phyloP scores from a whole-genome alignment of 2,797 vertebrate genomes.

The Chaunax sp. region DNA sequence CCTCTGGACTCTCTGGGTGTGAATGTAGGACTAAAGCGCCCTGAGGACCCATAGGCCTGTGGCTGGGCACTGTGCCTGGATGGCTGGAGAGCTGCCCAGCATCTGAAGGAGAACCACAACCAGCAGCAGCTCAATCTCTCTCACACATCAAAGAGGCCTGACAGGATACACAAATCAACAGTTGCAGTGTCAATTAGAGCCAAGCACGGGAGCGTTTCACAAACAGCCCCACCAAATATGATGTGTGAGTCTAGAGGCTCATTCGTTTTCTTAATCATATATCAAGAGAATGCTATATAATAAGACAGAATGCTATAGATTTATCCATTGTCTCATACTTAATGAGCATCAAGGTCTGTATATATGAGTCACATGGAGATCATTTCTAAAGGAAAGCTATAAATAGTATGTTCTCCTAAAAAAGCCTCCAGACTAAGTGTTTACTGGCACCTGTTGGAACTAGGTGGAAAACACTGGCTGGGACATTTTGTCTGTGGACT shows the following conservation, averaged over 20 bases:
- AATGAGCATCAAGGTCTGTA: slow-evolving; percentile 32
- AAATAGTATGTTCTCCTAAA: slow-evolving; percentile 50
- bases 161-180: slow-evolving; percentile 77
- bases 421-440: slow-evolving; percentile 48
- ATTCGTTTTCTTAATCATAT: slow-evolving; percentile 16
- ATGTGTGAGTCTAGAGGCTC: slow-evolving; percentile 37
- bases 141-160: slow-evolving; percentile 72
- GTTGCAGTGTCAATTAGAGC: slow-evolving; percentile 64
- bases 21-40: slow-evolving; percentile 49
- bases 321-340: slow-evolving; percentile 26
- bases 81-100: slow-evolving; percentile 48
- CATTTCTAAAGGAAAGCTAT: slow-evolving; percentile 43
- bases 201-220: slow-evolving; percentile 53
- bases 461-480: slow-evolving; percentile 50
- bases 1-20: slow-evolving; percentile 51
- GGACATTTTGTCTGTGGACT: slow-evolving; percentile 60
- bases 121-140: slow-evolving; percentile 50
- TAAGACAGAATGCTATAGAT: slow-evolving; percentile 32
- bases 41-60: slow-evolving; percentile 39
- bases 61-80: slow-evolving; percentile 41
- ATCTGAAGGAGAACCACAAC: slow-evolving; percentile 40
- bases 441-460: slow-evolving; percentile 74
- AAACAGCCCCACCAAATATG: slow-evolving; percentile 69
- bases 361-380: slow-evolving; percentile 2
- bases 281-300: slow-evolving; percentile 42